A percentile compares a stretch with the other conserved stretches of the same genome.
Conservation (phyloP, 2,113 vertebrate species). For the Prunella fulvescens region DNA sequence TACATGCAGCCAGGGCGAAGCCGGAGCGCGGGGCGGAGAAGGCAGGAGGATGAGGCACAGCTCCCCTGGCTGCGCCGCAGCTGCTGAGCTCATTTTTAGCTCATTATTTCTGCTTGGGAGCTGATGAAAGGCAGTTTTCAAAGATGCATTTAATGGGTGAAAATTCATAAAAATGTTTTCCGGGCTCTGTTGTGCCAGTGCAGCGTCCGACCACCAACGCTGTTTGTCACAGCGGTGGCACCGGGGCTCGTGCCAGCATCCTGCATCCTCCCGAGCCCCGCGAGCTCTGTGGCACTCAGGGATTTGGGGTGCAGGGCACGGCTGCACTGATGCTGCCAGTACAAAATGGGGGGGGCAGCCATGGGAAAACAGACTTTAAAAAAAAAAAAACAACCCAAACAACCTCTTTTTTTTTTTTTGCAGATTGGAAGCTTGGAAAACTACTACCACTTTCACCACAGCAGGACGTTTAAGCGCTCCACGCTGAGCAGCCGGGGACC, state of each 20-base stretch:
- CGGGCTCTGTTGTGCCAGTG: neutral
- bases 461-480: conserved; percentile 86
- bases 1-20: neutral
- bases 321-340: neutral
- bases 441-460: conserved; percentile 93
- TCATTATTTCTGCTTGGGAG: conserved; percentile 38
- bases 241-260: neutral
- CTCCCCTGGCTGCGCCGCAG: neutral
- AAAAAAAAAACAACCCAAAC: neutral
- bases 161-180: conserved; percentile 27
- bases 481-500: conserved; percentile 76
- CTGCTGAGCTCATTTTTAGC: neutral
- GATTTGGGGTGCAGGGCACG: neutral
- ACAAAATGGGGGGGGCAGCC: neutral
- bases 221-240: neutral
- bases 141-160: conserved; percentile 27
- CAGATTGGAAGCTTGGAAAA: conserved; percentile 88
- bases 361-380: accelerated
- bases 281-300: neutral
- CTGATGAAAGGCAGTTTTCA: conserved; percentile 10
- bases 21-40: neutral
- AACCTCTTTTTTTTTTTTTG: neutral
- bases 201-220: neutral
- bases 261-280: neutral
- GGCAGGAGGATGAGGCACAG: neutral